Evolutionary conservation across 2,113 vertebrate genomes (phyloP), one percentile per base, ranked within the genome.

Genomic region (Apus apus): DNA sequence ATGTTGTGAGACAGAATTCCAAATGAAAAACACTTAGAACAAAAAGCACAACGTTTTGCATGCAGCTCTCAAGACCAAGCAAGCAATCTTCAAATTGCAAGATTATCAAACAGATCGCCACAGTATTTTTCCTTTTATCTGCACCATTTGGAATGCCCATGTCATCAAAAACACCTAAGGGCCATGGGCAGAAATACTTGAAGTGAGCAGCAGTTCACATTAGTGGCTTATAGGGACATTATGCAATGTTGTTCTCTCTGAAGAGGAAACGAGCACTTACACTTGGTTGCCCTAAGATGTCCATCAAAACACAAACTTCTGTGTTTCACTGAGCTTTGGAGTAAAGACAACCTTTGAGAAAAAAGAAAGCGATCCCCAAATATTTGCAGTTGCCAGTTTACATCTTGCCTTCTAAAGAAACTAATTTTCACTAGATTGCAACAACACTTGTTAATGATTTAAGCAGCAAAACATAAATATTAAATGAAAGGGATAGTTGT

Each of bases 381-480:
- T 78, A 84, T 65, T 77, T 43, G 50, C 68, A 61, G 36, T 19
- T 61, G 53, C 54, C 84, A 45, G 17, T 66, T 94, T 50, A 50
- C 18, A 19, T 64, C 79, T 82, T 94, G 83, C 76, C 73, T 86
- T 94, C 87, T 68, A 29, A 72, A 81, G 75, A 92, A 91, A 82
- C n/a, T 67, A 36, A 65, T 95, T 96, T 84, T 96, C 88, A 89
- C 79, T 90, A 66, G 84, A 91, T 60, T 92, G 86, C 60, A 79
- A 87, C 79, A 81, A 66, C 62, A 40, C 79, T 90, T 86, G 79
- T 96, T 85, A 95, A 95, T 92, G 90, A 95, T 96, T 95, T 88
- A 92, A 94, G 91, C 91, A 94, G 75, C 67, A 93, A 94, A 94
- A 90, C 93, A 96, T 94, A 94, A 95, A 95, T 96, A 94, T 87